phyloP scores from a whole-genome alignment of 1,140 invertebrate genomes.

The Stegodyphus mimosarum region DNA sequence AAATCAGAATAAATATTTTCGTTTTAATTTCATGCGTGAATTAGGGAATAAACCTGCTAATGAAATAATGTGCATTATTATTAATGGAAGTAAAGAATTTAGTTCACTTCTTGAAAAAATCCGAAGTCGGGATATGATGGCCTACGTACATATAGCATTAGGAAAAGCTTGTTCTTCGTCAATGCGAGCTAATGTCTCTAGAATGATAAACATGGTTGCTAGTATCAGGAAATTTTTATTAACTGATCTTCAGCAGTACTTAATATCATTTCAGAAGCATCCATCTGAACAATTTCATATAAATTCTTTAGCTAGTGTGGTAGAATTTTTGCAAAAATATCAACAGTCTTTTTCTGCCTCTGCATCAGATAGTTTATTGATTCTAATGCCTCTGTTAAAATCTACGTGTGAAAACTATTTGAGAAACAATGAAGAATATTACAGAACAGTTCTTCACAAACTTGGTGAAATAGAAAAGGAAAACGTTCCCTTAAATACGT shows the following conservation, averaged over 20 bases:
- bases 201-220: neutral
- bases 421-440: too few species aligned
- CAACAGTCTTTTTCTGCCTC: neutral
- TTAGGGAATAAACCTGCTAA: neutral
- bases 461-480: neutral
- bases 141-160: neutral
- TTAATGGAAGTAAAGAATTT: neutral
- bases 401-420: neutral
- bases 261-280: neutral
- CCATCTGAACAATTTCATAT: neutral
- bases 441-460: neutral
- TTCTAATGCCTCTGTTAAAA: neutral
- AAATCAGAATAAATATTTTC: neutral
- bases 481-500: too few species aligned
- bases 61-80: neutral
- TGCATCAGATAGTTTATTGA: neutral
- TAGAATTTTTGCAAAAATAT: neutral
- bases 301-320: neutral
- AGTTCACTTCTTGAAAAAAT: neutral
- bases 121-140: neutral
- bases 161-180: conserved; percentile 2
- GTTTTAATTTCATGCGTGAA: neutral
- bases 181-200: neutral
- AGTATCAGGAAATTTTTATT: neutral
- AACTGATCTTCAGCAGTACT: neutral